phyloP scores from a whole-genome alignment of 1,140 invertebrate species.

The Atta colombica region DNA sequence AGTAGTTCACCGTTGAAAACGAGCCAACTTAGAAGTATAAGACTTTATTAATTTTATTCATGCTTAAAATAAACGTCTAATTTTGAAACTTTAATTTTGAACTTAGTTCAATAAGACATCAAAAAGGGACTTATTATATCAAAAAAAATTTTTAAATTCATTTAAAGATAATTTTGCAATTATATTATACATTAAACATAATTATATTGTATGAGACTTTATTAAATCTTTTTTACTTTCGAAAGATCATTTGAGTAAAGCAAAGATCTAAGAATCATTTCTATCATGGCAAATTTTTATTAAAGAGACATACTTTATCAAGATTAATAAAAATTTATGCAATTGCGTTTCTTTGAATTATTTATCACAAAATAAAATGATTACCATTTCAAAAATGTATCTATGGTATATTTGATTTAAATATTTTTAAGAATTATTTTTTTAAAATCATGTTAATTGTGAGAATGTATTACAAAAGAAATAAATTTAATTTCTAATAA shows the following conservation, averaged over 20 bases:
- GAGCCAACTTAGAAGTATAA: background rate
- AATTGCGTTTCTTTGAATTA: slow-evolving; percentile 15
- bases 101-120: background rate
- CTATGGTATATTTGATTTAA: background rate
- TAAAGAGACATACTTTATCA: background rate
- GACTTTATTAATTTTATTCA: slow-evolving; percentile 9
- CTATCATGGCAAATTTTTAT: slow-evolving; percentile 7
- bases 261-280: slow-evolving; percentile 5
- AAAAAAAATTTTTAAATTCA: background rate
- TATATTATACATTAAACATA: background rate
- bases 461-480: background rate
- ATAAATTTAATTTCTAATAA: background rate
- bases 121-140: background rate
- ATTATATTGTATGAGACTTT: slow-evolving; percentile 26
- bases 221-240: slow-evolving; percentile 26
- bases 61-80: slow-evolving; percentile 12
- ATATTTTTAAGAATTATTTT: slow-evolving; percentile 2
- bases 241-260: background rate
- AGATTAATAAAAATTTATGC: slow-evolving; percentile 46
- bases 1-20: slow-evolving; percentile 1
- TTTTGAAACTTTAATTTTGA: slow-evolving; percentile 27
- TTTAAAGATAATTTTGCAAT: slow-evolving; percentile 20
- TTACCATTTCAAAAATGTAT: slow-evolving; percentile 18
- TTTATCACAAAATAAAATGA: background rate
- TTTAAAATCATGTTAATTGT: background rate